A percentile compares a stretch with the other conserved stretches of the same genome.
Evolutionary conservation across 2,888 invertebrate genomes (phyloP).

Genomic region (Myopa tessellatipennis): DNA sequence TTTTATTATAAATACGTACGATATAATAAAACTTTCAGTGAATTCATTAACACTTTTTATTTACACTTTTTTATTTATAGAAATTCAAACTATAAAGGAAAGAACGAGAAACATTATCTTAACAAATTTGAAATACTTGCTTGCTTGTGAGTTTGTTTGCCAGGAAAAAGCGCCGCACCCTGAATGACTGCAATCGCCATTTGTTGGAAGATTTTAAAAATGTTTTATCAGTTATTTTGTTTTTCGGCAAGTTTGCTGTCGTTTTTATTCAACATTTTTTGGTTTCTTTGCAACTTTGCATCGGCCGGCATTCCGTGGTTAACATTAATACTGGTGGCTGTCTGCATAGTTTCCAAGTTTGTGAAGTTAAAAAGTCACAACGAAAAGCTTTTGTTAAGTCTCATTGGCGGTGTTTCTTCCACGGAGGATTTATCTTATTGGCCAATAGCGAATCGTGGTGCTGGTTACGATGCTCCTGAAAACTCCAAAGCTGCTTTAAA

Average conservation of each 20-base stretch:
- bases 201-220: constrained; percentile 62
- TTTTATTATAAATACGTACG: neutral
- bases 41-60: neutral
- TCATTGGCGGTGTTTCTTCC: constrained; percentile 56
- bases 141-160: neutral
- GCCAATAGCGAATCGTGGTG: constrained; percentile 67
- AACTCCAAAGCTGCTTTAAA: constrained; percentile 66
- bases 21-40: neutral
- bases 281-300: constrained; percentile 66
- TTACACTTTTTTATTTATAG: neutral
- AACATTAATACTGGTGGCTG: constrained; percentile 61
- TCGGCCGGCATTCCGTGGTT: constrained; percentile 65
- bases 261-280: constrained; percentile 65
- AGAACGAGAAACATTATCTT: neutral
- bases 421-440: constrained; percentile 65
- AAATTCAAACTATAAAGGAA: neutral
- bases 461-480: constrained; percentile 67
- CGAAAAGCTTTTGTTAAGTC: constrained; percentile 61
- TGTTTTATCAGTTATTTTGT: constrained; percentile 66
- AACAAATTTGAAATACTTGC: neutral
- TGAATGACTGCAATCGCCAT: constrained; percentile 63
- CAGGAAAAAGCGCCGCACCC: constrained; percentile 23
- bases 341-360: constrained; percentile 66
- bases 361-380: constrained; percentile 65
- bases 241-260: constrained; percentile 62